A percentile compares a stretch with the other conserved stretches of the same genome.
Evolutionary conservation across 2,113 vertebrate genomes (phyloP).

Genomic region (Danio rerio): DNA sequence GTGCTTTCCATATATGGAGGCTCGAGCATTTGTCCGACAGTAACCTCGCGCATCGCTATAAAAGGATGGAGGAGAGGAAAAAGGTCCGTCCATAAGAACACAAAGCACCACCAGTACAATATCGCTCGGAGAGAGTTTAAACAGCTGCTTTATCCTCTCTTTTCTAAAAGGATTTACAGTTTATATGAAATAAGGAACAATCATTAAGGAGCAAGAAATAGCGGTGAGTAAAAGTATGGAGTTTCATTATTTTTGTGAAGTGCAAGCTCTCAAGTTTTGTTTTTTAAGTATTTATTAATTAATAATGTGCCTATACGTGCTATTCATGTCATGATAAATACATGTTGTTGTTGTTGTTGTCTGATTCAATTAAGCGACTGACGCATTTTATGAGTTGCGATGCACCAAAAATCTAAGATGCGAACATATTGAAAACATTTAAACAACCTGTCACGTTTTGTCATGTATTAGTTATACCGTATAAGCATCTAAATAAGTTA

Average conservation of each 20-base stretch:
- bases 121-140: conserved; percentile 24
- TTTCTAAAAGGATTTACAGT: conserved; percentile 43
- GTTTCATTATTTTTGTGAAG: not conserved
- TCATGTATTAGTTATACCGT: too few relatives aligned
- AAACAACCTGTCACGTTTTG: not conserved
- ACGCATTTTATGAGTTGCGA: conserved; percentile 1
- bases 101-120: conserved; percentile 52
- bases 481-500: not conserved
- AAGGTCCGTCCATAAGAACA: conserved; percentile 51
- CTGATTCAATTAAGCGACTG: not conserved
- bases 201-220: conserved; percentile 38
- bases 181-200: conserved; percentile 52
- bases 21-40: conserved; percentile 79
- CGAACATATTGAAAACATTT: not conserved
- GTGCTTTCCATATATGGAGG: conserved; percentile 80
- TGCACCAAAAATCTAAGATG: not conserved
- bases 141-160: conserved; percentile 1
- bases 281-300: not conserved
- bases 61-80: conserved; percentile 76
- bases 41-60: conserved; percentile 83
- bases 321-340: not conserved
- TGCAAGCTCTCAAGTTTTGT: not conserved
- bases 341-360: not conserved
- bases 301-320: too few relatives aligned
- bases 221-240: conserved; percentile 59